Evolutionary conservation across 2,888 invertebrate genomes (phyloP), one percentile per base, ranked within the genome.

Genomic region (Nemotelus nigrinus): DNA sequence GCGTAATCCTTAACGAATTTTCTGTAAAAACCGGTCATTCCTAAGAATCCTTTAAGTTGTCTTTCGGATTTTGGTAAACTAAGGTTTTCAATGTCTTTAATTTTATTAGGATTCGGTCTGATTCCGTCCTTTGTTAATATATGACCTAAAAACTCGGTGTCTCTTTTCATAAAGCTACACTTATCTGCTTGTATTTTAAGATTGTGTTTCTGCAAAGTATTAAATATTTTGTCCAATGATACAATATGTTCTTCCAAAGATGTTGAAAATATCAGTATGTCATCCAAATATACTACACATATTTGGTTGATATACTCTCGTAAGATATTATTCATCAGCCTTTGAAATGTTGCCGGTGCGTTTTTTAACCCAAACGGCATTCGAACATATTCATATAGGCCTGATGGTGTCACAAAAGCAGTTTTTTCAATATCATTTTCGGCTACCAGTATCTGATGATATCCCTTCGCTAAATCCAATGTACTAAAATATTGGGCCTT

Each of bases 401-500:
- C 76, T 1, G 48, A 7, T 60, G 77, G 80, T 7, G 78, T 77
- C 25, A 79, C 72, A 71, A 79, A 79, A 3, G 79, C 78, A 3
- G 77, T 79, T 76, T 80, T 78, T 45, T 80, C 78, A 47, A 79
- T 79, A 72, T 80, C 78, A 41, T 79, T 45, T 74, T 78, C 76
- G 39, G 58, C 65, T n/a, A 79, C 47, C 25, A 79, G 48, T 45
- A 79, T 77, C 60, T 77, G 77, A 58, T 79, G 74, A 44, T 77
- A 77, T 8, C 78, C 78, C 76, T 79, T 80, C n/a, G 79, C 77
- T 10, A 80, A 45, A 25, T 80, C 80, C 43, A 79, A 8, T 0
- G 80, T 78, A 5, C 77, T 77, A 25, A 80, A 80, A 65, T 80
- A 80, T 47, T 80, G 78, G 3, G 80, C 78, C 55, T 72, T 75